These are phyloP conservation scores for Phortica magna DNA, from an alignment of 2,888 invertebrate species.

Conservation along the genomic window DNA sequence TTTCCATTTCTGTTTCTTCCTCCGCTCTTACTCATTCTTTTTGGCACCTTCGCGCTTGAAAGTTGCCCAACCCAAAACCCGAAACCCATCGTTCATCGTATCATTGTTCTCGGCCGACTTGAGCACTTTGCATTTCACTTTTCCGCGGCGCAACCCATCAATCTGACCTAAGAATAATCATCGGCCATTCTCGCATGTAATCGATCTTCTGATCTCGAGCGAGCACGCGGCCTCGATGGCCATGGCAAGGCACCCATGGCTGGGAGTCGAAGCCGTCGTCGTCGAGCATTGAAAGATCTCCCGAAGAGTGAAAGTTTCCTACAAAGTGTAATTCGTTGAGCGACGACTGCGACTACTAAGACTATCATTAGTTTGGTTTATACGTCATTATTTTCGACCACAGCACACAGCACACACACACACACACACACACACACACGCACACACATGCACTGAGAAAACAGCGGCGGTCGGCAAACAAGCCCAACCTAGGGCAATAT, in stretches of 20 bases:
- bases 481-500: constrained; percentile 72
- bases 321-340: constrained; percentile 19
- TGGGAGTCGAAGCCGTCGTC: not conserved
- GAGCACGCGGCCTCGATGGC: not conserved
- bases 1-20: not conserved
- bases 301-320: constrained; percentile 31
- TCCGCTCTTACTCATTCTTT: not conserved
- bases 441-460: not conserved
- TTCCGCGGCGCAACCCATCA: not conserved
- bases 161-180: constrained; percentile 9
- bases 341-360: not conserved
- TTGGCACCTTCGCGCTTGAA: not conserved
- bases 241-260: not conserved
- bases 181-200: constrained; percentile 21
- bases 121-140: no score
- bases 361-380: constrained; percentile 26
- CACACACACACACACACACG: not conserved
- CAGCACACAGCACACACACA: not conserved
- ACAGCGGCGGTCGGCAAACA: constrained; percentile 2
- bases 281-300: constrained; percentile 1
- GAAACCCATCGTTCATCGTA: not conserved
- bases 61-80: not conserved
- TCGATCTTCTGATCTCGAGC: constrained; percentile 16
- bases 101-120: not conserved
- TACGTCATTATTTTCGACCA: constrained; percentile 3